Conservation (phyloP, 2,888 invertebrate species). For the Zhengitettix transpicula region DNA sequence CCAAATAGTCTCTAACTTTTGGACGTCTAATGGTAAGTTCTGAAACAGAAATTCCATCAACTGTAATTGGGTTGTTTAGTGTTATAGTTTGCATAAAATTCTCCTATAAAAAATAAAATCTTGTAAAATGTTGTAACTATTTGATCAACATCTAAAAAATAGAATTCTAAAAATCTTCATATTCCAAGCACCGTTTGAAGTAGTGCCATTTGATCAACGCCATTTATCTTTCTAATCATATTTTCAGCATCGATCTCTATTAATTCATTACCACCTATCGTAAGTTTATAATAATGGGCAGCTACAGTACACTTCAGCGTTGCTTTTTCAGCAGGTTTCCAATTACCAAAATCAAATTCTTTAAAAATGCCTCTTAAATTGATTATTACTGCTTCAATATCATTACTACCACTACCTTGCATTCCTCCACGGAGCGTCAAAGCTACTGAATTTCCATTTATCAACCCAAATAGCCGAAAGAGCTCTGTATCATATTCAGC, state of each 20-base stretch:
- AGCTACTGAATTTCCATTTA: too few relatives aligned
- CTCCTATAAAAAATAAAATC: too few relatives aligned
- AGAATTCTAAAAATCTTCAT: too few relatives aligned
- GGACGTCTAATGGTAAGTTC: not conserved
- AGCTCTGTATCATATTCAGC: too few relatives aligned
- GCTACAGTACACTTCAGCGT: not conserved
- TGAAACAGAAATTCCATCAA: not conserved
- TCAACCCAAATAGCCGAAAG: too few relatives aligned
- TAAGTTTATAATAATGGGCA: not conserved
- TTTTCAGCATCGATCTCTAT: not conserved
- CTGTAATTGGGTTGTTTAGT: not conserved
- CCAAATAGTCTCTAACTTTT: not conserved
- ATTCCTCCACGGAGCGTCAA: too few relatives aligned
- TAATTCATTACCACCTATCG: not conserved
- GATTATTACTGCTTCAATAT: too few relatives aligned
- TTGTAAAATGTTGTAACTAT: too few relatives aligned
- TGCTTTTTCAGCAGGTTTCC: not conserved
- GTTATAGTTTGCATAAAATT: not conserved
- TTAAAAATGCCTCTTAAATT: not conserved
- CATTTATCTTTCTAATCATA: not conserved
- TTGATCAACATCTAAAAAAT: too few relatives aligned
- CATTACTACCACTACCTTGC: too few relatives aligned
- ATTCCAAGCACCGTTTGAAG: not conserved
- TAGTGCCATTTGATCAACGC: not conserved
- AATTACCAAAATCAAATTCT: not conserved